Base-by-base conservation (phyloP, 2,797 vertebrate genomes). In the Carapus acus region DNA sequence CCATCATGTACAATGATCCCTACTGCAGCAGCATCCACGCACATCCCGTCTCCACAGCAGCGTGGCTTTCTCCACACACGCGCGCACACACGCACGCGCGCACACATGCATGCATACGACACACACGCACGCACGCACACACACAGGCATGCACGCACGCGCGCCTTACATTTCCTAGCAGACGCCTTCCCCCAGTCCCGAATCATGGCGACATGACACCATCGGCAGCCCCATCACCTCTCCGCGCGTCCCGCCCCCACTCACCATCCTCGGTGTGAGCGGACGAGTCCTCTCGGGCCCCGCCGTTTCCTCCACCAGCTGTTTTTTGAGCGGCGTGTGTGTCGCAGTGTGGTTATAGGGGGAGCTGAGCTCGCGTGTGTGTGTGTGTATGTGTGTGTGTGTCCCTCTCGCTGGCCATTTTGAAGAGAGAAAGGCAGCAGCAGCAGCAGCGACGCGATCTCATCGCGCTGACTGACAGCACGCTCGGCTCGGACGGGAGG, bases 381-480 rank as follows among this genome's bases (percentile, higher is more conserved):
- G 62, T 69, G 74, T 58, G 58, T 61, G 62, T 69, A 71, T 8
- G 67, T 65, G 22, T 64, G 44, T 53, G 62, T 67, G 54, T 73
- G 51, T 73, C 70, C 56, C 78, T 78, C 76, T 77, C 69, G 65
- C 73, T 79, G 79, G 81, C 83, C 84, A 84, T 86, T 86, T 85
- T 85, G 80, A 78, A 62, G 74, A 31, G 58, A 65, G 68, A 36
- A 59, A 43, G 67, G 64, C 64, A 70, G 57, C n/a, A n/a, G n/a
- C n/a, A n/a, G n/a, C n/a, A n/a, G 62, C 60, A 67, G 62, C 73
- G 60, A 71, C 69, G 14, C 70, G 77, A 82, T 81, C 78, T 79
- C 76, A 77, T 71, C 61, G 77, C 75, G 78, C 77, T 74, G 68
- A 71, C 69, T 54, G 29, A 17, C 58, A 54, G 36, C 47, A 23